Conservation (phyloP, 2,113 vertebrate species). For the Scopus umbretta region DNA sequence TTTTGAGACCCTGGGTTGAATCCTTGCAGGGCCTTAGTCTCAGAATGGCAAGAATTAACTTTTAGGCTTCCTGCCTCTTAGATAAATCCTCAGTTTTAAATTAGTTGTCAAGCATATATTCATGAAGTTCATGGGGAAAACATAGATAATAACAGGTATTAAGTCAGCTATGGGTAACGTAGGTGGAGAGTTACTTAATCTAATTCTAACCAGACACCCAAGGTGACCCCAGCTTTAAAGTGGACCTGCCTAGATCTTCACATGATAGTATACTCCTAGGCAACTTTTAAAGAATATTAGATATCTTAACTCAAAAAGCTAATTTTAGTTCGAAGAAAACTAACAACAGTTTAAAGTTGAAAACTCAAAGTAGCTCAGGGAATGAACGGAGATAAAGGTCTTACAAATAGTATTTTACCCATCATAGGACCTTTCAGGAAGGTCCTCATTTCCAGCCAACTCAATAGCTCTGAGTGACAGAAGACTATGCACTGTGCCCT, state of each 20-base stretch:
- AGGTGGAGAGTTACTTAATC: neutral
- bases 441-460: neutral
- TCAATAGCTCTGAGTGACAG: neutral
- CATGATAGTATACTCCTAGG: neutral
- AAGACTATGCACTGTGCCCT: neutral
- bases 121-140: neutral
- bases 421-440: neutral
- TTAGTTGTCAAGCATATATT: neutral
- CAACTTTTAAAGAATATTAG: neutral
- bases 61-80: neutral
- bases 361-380: neutral
- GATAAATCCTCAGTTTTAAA: neutral
- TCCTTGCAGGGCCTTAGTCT: neutral
- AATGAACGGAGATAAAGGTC: neutral
- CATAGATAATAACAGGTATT: neutral
- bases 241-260: neutral
- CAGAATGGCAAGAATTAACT: neutral
- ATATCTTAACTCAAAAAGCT: neutral
- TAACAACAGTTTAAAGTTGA: neutral
- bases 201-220: neutral
- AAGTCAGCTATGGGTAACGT: neutral
- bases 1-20: neutral
- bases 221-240: neutral
- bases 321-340: neutral
- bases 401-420: neutral